phyloP scores from a whole-genome alignment of 1,140 invertebrate genomes.

The Agrilus planipennis region DNA sequence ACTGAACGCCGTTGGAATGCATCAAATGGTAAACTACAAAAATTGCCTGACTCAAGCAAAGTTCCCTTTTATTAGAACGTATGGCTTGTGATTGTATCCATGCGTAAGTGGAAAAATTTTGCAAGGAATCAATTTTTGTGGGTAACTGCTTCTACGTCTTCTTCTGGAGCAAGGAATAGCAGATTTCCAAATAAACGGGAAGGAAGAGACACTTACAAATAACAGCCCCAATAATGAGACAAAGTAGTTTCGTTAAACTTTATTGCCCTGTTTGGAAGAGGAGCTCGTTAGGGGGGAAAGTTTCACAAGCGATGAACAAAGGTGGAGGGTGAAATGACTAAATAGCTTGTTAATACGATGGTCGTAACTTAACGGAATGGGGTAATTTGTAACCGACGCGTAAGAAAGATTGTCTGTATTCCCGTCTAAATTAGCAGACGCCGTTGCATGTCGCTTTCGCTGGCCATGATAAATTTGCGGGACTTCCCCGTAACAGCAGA shows the following conservation, averaged over 20 bases:
- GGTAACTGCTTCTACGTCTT: too few relatives aligned
- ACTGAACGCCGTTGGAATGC: too few relatives aligned
- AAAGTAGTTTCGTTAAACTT: too few relatives aligned
- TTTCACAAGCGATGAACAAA: background rate
- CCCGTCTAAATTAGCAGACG: slow-evolving; percentile 20
- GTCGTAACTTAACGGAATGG: slow-evolving; percentile 17
- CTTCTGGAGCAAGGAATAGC: too few relatives aligned
- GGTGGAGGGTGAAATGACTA: slow-evolving; percentile 12
- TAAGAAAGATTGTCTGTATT: too few relatives aligned
- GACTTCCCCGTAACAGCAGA: slow-evolving; percentile 12
- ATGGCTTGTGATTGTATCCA: too few relatives aligned
- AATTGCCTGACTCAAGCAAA: too few relatives aligned
- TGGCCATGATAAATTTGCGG: slow-evolving; percentile 24
- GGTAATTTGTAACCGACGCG: slow-evolving; percentile 24
- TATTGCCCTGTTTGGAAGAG: background rate
- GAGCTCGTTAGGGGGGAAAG: background rate
- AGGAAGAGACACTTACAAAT: background rate
- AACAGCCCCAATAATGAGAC: background rate
- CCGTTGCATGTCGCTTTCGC: too few relatives aligned
- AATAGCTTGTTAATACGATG: slow-evolving; percentile 12
- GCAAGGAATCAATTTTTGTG: too few relatives aligned
- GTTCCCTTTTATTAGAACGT: too few relatives aligned
- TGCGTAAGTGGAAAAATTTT: too few relatives aligned
- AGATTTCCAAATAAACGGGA: background rate
- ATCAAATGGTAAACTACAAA: too few relatives aligned